Percentiles rank a stretch among this genome's conserved stretches.
Evolutionary conservation across 1,140 invertebrate species (phyloP).

Genomic region (Diachasmimorpha longicaudata): DNA sequence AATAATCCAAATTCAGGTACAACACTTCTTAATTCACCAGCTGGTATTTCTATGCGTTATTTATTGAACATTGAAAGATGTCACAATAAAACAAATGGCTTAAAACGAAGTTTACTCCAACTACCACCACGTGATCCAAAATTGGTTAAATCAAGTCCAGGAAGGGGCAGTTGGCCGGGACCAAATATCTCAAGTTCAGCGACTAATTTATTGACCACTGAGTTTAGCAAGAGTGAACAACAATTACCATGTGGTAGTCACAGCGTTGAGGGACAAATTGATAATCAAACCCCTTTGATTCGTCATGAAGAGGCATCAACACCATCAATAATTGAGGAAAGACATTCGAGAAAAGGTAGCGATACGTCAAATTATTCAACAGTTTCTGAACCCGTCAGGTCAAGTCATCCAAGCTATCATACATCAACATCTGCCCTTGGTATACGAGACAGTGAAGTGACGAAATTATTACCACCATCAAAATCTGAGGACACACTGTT

Average conservation of each 20-base stretch:
- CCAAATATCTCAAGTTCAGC: constrained; percentile 66
- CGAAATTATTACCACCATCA: constrained; percentile 69
- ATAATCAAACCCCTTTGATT: background rate
- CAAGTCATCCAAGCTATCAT: constrained; percentile 10
- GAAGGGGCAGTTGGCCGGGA: constrained; percentile 82
- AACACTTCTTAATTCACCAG: background rate
- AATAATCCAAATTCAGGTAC: background rate
- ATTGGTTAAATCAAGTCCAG: constrained; percentile 76
- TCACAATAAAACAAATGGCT: constrained; percentile 30
- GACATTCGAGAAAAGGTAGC: constrained; percentile 42
- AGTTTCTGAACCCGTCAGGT: constrained; percentile 43
- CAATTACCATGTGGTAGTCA: constrained; percentile 63
- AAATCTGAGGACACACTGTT: constrained; percentile 79
- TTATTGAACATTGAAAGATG: constrained; percentile 54
- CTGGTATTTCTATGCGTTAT: constrained; percentile 57
- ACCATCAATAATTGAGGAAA: constrained; percentile 11
- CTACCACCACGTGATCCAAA: constrained; percentile 75
- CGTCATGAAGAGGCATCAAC: background rate
- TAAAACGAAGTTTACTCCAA: constrained; percentile 69
- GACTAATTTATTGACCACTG: constrained; percentile 66
- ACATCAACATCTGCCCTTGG: background rate
- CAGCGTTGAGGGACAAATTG: constrained; percentile 1
- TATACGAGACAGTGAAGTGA: background rate
- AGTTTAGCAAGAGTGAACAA: constrained; percentile 85
- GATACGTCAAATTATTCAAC: constrained; percentile 52